Percentiles rank a stretch among this genome's conserved stretches.
Evolutionary conservation across 2,888 invertebrate species (phyloP).

Genomic region (Machimus rusticus): DNA sequence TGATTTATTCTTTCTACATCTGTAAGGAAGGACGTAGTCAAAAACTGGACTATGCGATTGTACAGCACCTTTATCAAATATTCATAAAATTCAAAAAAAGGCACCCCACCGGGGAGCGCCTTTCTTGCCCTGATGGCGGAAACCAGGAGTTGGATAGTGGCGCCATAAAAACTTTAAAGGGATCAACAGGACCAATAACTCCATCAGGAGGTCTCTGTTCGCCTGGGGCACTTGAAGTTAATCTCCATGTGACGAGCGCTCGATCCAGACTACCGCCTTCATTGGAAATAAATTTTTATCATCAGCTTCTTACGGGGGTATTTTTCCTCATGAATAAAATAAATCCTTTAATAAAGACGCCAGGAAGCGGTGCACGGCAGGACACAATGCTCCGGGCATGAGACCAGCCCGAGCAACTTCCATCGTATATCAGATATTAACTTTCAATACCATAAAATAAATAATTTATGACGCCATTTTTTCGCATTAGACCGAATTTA

Average conservation of each 20-base stretch:
- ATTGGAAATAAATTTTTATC: constrained; percentile 46
- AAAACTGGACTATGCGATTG: not conserved
- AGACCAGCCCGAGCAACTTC: constrained; percentile 11
- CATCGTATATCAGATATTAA: constrained; percentile 46
- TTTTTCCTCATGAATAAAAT: constrained; percentile 46
- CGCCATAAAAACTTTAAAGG: not conserved
- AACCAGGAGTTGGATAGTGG: not conserved
- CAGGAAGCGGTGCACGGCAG: not conserved
- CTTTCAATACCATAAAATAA: constrained; percentile 47
- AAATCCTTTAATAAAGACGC: constrained; percentile 46
- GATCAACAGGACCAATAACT: constrained; percentile 20
- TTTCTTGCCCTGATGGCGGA: not conserved
- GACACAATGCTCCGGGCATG: not conserved
- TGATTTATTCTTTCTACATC: not conserved
- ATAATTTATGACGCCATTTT: constrained; percentile 46
- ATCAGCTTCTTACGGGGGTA: constrained; percentile 26
- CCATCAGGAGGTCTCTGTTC: not conserved
- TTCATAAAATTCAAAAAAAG: constrained; percentile 34
- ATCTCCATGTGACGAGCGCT: constrained; percentile 18
- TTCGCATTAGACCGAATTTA: constrained; percentile 43
- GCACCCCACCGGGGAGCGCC: not conserved
- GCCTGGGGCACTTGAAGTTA: not conserved
- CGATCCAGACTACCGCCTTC: constrained; percentile 21
- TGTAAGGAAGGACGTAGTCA: not conserved
- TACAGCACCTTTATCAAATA: constrained; percentile 15